These are phyloP conservation scores for Phorcus lineatus DNA, from an alignment of 2,888 invertebrate genomes.

Conservation along the genomic window DNA sequence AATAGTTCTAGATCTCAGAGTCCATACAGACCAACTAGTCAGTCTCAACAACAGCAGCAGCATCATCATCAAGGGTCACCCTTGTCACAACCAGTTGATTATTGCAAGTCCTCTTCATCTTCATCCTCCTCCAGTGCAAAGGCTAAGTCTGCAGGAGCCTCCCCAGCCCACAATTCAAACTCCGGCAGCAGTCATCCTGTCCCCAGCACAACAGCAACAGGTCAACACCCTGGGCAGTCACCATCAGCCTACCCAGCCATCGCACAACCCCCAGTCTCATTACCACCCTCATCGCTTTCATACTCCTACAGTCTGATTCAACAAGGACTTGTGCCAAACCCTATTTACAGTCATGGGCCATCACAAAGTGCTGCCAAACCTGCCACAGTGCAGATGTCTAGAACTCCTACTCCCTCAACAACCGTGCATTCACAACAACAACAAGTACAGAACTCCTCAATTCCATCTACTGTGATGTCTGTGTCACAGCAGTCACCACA, in stretches of 20 bases:
- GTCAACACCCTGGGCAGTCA: conserved; percentile 20
- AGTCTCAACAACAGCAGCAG: conserved; percentile 21
- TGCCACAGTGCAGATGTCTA: conserved; percentile 42
- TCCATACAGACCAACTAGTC: conserved; percentile 65
- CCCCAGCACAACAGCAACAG: conserved; percentile 32
- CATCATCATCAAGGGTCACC: conserved; percentile 61
- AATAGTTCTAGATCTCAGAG: conserved; percentile 59
- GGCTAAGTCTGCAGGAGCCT: conserved; percentile 38
- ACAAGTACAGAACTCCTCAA: conserved; percentile 57
- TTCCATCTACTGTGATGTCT: conserved; percentile 59
- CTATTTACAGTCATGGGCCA: conserved; percentile 77
- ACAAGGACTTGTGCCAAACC: conserved; percentile 76
- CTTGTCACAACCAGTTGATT: conserved; percentile 68
- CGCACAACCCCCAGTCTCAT: conserved; percentile 66
- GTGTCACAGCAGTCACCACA: conserved; percentile 41
- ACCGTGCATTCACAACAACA: conserved; percentile 17
- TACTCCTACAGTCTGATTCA: conserved; percentile 72
- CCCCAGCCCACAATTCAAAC: conserved; percentile 21
- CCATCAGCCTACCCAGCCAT: conserved; percentile 49
- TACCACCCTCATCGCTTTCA: conserved; percentile 58
- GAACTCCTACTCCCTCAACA: conserved; percentile 43
- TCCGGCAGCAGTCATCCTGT: conserved; percentile 33
- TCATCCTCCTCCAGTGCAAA: conserved; percentile 39
- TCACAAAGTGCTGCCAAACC: conserved; percentile 28
- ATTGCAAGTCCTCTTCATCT: conserved; percentile 47